Base-by-base conservation (phyloP, 2,888 invertebrate genomes). In the Acleris literana region DNA sequence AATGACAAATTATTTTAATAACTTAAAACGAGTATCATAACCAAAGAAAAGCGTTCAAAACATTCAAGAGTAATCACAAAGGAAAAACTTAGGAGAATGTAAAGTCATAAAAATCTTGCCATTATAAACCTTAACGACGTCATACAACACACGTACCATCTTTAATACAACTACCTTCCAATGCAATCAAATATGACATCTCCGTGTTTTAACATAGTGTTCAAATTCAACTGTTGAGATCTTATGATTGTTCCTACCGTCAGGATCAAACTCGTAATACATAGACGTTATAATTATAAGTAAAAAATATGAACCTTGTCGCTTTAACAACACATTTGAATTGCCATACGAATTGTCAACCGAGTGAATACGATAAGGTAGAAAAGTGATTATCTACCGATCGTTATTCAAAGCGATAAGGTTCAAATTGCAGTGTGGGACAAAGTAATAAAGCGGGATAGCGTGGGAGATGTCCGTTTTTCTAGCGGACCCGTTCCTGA, bases 401-500 rank as follows among this genome's bases (percentile, higher is more conserved):
- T 17, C 11, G 22, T 46, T 48, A 59, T 64, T 5, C 17, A 20
- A 44, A 17, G 13, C 11, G 7, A 46, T 52, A 67, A 57, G 49
- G 58, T 49, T 48, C 13, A 54, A 25, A 49, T 22, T 55, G 11
- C 22, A n/a, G 9, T 18, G 43, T 18, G 18, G 3, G 20, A 51
- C 56, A 46, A 25, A 62, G 66, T 62, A 66, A 63, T 66, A 66
- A 66, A 66, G 59, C 48, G 49, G 25, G 65, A 43, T 33, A 39
- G 63, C 69, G 69, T 69, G 69, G 69, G 69, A 69, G 66, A 62
- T 51, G 55, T 11, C 13, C 3, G 25, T 69, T 69, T 69, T 69
- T 69, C 57, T 65, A 66, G 43, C 56, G 43, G 61, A 66, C 60
- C 33, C 55, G 65, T 65, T 75, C 76, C 76, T 68, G 69, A 56